Evolutionary conservation across 2,113 vertebrate genomes (phyloP), one percentile per base, ranked within the genome.

Genomic region (Phodopus roborovskii): DNA sequence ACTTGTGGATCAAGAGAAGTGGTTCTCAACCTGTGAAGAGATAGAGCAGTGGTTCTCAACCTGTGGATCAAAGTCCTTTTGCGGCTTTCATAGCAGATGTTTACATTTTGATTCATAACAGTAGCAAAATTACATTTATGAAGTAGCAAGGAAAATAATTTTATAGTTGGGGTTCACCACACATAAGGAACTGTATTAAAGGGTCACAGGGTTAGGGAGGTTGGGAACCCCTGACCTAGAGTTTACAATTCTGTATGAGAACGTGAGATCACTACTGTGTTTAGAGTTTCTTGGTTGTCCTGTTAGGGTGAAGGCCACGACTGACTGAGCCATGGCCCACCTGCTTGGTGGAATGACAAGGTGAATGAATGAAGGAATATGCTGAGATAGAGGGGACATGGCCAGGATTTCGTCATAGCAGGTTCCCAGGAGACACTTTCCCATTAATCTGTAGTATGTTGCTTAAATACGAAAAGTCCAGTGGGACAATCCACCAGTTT

Each of bases 1-100:
- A 17, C n/a, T 7, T 5, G 7, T 79, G 77, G 30, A 17, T 13
- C 17, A 8, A 0, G n/a, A n/a, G n/a, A n/a, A n/a, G n/a, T n/a
- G n/a, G n/a, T n/a, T n/a, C n/a, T n/a, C n/a, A 15, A 22, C 4
- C 15, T 11, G 0, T 22, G 1, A 6, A 8, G 0, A 20, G 22
- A 28, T 20, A 13, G 53, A 92, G 19, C 58, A 50, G 19, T 2
- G 3, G n/a, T 60, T 60, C n/a, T 39, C 81, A 42, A 17, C n/a
- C 13, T 5, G 7, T 79, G 77, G 30, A 17, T 13, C 17, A 8
- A 0, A 16, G 53, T 7, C 19, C 9, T 17, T 22, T 42, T 83
- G 56, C 56, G 10, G n/a, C 3, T 42, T 26, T 15, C n/a, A 17
- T 62, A 62, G 16, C 56, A 42, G n/a, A 83, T 26, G 9, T 17